phyloP scores from a whole-genome alignment of 1,140 invertebrate genomes.

The Drosophila miranda region DNA sequence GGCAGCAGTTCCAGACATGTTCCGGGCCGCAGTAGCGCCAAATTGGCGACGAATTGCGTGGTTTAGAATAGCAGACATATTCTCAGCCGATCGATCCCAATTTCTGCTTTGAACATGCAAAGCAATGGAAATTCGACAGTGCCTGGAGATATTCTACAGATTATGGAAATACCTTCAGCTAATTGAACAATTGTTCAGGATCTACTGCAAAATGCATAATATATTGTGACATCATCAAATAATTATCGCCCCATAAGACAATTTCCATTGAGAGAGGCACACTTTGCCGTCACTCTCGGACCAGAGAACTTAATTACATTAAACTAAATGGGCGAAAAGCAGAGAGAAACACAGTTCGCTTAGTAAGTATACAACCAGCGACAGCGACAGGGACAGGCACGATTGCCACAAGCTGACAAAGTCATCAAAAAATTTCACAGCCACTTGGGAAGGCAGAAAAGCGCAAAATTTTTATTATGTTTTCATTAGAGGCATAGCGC shows the following conservation, averaged over 20 bases:
- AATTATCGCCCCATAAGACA: constrained; percentile 36
- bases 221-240: constrained; percentile 31
- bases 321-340: constrained; percentile 55
- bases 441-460: constrained; percentile 77
- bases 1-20: constrained; percentile 77
- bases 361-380: constrained; percentile 34
- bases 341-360: constrained; percentile 23
- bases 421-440: constrained; percentile 78
- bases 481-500: constrained; percentile 63
- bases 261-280: constrained; percentile 25
- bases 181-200: constrained; percentile 21
- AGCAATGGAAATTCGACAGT: no score
- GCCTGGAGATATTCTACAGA: constrained; percentile 16
- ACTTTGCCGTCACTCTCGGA: constrained; percentile 45
- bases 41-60: constrained; percentile 76
- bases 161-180: constrained; percentile 6
- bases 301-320: constrained; percentile 66
- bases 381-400: constrained; percentile 19
- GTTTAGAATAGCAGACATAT: constrained; percentile 57
- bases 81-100: constrained; percentile 19
- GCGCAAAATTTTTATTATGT: constrained; percentile 79
- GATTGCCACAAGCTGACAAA: constrained; percentile 73
- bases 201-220: constrained; percentile 20
- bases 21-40: constrained; percentile 54
- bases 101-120: no score